Evolutionary conservation across 2,113 vertebrate species (phyloP).

Genomic region (Xerus inauris): DNA sequence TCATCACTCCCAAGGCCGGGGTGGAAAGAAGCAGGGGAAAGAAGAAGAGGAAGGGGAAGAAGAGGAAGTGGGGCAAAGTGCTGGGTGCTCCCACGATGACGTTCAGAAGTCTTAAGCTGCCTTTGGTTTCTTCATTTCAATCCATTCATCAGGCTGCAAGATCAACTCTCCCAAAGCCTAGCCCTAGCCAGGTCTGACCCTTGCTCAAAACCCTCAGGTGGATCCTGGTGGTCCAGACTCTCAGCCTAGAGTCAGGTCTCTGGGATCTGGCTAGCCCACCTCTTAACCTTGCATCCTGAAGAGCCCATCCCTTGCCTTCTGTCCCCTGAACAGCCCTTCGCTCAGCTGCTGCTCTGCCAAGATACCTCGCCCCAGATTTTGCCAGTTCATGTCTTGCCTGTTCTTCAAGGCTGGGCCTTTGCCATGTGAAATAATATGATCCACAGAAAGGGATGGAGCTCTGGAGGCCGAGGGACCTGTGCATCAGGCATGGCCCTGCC

Average conservation of each 20-base stretch:
- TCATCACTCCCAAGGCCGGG: background rate
- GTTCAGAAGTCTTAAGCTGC: background rate
- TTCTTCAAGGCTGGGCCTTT: background rate
- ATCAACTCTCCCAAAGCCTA: background rate
- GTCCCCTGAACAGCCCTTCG: background rate
- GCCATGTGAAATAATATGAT: conserved; percentile 1
- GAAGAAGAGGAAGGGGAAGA: background rate
- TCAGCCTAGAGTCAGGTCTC: background rate
- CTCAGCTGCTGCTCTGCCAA: background rate
- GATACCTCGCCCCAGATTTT: background rate
- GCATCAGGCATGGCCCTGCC: background rate
- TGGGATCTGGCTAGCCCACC: background rate
- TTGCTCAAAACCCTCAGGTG: background rate
- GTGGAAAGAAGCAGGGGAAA: background rate
- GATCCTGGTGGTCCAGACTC: background rate
- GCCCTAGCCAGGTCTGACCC: background rate
- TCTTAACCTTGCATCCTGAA: background rate
- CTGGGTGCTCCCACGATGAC: background rate
- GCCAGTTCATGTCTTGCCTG: background rate
- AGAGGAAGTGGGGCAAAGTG: background rate
- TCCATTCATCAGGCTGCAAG: background rate
- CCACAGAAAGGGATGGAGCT: background rate
- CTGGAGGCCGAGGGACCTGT: background rate
- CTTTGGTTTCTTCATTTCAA: background rate
- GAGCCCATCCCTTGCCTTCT: background rate